These are phyloP conservation scores for Isaurus tuberculatus DNA, from an alignment of 92 coral and sea anemone species.

Conservation along the genomic window DNA sequence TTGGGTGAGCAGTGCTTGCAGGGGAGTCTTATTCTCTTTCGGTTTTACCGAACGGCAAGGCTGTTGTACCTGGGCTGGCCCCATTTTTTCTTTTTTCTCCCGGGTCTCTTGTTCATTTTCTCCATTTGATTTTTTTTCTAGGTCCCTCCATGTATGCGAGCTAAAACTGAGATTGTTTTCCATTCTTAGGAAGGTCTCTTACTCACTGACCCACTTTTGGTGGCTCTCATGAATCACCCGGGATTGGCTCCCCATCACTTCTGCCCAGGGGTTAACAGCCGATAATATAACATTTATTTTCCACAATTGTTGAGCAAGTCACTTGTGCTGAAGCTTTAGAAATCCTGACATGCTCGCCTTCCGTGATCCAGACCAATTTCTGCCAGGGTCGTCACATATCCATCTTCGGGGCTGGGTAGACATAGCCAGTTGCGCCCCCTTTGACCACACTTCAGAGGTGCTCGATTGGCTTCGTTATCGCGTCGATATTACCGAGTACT, in stretches of 20 bases:
- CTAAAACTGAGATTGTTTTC: neutral
- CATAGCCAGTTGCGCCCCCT: neutral
- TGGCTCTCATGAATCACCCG: neutral
- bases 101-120: neutral
- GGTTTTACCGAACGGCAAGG: neutral
- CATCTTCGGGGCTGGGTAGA: neutral
- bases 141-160: constrained; percentile 1
- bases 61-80: neutral
- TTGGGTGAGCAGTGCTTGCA: too few relatives aligned
- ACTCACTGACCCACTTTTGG: too few relatives aligned
- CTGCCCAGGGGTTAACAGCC: too few relatives aligned
- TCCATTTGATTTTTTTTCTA: neutral
- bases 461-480: too few relatives aligned
- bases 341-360: neutral
- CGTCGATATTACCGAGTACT: too few relatives aligned
- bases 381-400: neutral
- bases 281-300: too few relatives aligned
- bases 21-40: too few relatives aligned
- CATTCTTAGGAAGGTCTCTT: constrained; percentile 3
- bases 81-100: constrained; percentile 1
- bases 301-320: too few relatives aligned
- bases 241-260: neutral
- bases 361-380: neutral
- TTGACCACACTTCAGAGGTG: too few relatives aligned
- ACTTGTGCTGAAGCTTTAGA: too few relatives aligned